Evolutionary conservation across 1,140 invertebrate species (phyloP).

Genomic region (Aphis craccivora): DNA sequence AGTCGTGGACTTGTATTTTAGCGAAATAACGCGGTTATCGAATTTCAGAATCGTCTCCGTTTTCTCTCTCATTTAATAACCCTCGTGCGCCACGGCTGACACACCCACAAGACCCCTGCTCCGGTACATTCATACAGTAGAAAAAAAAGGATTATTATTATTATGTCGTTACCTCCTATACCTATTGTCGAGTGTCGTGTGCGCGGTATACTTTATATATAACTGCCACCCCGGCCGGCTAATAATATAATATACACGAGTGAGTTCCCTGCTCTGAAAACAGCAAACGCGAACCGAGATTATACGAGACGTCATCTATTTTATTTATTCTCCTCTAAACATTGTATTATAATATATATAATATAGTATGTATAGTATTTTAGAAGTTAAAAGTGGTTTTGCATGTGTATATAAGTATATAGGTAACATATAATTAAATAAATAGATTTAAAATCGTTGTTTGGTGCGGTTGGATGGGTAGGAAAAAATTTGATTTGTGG

Average conservation of each 20-base stretch:
- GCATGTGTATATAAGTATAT: neutral
- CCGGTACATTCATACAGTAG: neutral
- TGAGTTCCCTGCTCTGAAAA: neutral
- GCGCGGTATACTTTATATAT: neutral
- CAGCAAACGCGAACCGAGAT: neutral
- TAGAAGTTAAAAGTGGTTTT: neutral
- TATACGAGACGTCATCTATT: neutral
- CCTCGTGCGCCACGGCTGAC: neutral
- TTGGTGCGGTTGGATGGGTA: neutral
- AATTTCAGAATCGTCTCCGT: slow-evolving; percentile 44
- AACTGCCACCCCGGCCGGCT: neutral
- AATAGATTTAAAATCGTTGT: neutral
- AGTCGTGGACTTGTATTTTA: neutral
- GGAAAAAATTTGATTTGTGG: neutral
- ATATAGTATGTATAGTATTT: neutral
- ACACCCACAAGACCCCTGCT: slow-evolving; percentile 32
- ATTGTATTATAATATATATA: too few species aligned
- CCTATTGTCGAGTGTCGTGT: slow-evolving; percentile 23
- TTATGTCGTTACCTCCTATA: neutral
- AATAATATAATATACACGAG: neutral
- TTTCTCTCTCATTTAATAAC: slow-evolving; percentile 9
- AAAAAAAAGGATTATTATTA: slow-evolving; percentile 39
- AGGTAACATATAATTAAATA: neutral
- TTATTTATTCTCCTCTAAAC: neutral
- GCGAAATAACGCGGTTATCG: slow-evolving; percentile 32